Base-by-base conservation (phyloP, 92 coral and sea anemone species). In the Epizoanthus ramosus region DNA sequence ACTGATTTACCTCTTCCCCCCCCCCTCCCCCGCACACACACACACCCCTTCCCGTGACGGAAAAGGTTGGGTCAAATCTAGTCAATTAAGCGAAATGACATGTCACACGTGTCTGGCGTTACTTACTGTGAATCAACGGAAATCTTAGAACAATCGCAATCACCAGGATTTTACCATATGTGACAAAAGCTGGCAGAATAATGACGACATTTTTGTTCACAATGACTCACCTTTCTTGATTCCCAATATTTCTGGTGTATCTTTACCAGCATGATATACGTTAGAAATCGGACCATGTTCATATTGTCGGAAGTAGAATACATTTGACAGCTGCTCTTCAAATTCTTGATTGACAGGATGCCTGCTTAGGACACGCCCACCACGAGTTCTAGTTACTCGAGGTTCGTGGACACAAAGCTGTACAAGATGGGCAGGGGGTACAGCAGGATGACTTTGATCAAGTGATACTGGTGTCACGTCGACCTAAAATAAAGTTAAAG, bases 261-360 rank as follows among this genome's bases (percentile, higher is more conserved):
- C 92, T 61, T 16, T 22, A 24, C 56, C 68, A 45, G 54, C 57
- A 47, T 94, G 97, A 63, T 86, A 91, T 18, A 93, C 98, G 37
- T 87, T 91, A 17, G 92, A 79, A 17, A 96, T 73, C 39, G 86
- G 64, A 39, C 98, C 98, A 24, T 90, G 93, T 31, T 87, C 89
- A 53, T 74, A 79, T 83, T 96, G 99, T 10, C 87, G 91, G 83
- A 94, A 96, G 89, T 81, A 96, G 86, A 96, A 96, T 18, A 90
- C 91, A 43, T 94, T 90, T 37, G 98, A 91, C 68, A 96, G 86
- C 85, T 94, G 80, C 66, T 88, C 85, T 64, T 96, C 99, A 80
- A 96, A 93, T 59, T 96, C 95, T 71, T 89, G 95, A 69, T 96
- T 91, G 80, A 96, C 94, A 60, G 98, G 97, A 67, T 92, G 95